phyloP scores from a whole-genome alignment of 2,888 invertebrate genomes.

The Spilosoma lubricipeda region DNA sequence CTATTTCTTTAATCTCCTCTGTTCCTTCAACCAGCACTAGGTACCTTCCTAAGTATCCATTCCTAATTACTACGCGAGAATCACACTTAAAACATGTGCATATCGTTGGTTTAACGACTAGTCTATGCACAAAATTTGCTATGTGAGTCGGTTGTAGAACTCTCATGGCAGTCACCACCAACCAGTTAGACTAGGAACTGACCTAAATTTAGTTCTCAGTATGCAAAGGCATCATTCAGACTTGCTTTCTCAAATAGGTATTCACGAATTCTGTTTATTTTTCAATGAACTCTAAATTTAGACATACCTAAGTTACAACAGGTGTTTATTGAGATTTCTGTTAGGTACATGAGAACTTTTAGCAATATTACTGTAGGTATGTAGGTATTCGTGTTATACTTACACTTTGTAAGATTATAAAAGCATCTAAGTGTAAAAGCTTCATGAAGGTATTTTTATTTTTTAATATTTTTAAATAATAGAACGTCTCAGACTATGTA shows the following conservation, averaged over 20 bases:
- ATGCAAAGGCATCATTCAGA: background rate
- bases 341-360: background rate
- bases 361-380: background rate
- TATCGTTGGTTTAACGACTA: background rate
- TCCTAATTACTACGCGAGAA: background rate
- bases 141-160: background rate
- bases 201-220: background rate
- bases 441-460: background rate
- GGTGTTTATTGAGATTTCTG: background rate
- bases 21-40: background rate
- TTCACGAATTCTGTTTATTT: slow-evolving; percentile 2
- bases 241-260: background rate
- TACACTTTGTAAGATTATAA: background rate
- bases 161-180: background rate
- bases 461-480: background rate
- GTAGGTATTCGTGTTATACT: background rate
- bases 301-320: background rate
- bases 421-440: background rate
- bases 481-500: background rate
- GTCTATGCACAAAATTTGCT: background rate
- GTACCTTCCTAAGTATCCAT: background rate
- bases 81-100: background rate
- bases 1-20: background rate
- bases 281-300: background rate
- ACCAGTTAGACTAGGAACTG: background rate